Base-by-base conservation (phyloP, 2,797 vertebrate species). In the Clarias platycephalus region DNA sequence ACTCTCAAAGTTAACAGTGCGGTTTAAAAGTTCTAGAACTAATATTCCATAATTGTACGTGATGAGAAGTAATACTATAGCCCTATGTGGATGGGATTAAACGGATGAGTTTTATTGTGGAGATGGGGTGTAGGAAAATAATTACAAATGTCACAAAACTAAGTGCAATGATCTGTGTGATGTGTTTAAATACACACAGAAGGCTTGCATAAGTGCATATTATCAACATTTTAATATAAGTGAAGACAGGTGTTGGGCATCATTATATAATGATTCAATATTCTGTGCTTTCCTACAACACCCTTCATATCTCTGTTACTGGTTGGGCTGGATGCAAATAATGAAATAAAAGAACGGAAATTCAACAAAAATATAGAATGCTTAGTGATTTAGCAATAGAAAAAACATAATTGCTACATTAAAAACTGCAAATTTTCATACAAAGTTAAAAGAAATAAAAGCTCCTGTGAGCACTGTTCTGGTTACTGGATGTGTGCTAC, bases 21-120 rank as follows among this genome's bases (percentile, higher is more conserved):
- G 85, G 89, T 87, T 91, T 91, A 81, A 60, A 89, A 91, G 3
- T 3, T 90, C 93, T 88, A 92, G 93, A 93, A 90, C 90, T 91
- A 90, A 93, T 93, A 91, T 91, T 90, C 91, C 88, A 89, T 95
- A 95, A 95, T 95, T 95, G 94, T 93, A 95, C 95, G 93, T 91
- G 90, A 93, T 90, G 90, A 92, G 90, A 93, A 91, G 93, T 92
- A 93, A 93, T 92, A 93, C 91, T 87, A 92, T 89, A 89, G 40
- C 58, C 37, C 40, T 31, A 5, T 6, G 28, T 10, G 9, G 26
- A 28, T 53, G 40, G 60, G 40, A 64, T 66, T 22, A 12, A 0
- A 53, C 49, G 31, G 28, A 80, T 1, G 7, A 62, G 31, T 78
- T 77, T 37, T 62, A 62, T 37, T 78, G 57, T 44, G 76, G 53